Evolutionary conservation across 2,113 vertebrate genomes (phyloP).

Genomic region (Aepyceros melampus): DNA sequence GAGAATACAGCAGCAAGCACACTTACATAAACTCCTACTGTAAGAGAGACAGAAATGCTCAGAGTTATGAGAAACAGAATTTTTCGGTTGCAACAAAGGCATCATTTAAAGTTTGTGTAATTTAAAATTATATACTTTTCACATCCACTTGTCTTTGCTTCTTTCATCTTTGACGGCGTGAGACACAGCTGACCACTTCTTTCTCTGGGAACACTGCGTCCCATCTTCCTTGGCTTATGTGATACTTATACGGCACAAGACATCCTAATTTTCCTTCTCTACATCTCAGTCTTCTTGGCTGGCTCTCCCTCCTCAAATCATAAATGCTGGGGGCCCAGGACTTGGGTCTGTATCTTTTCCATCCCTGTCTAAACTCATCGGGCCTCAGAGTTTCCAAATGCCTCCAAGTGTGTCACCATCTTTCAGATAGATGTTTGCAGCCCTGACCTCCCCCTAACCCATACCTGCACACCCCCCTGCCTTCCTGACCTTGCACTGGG

Average conservation of each 20-base stretch:
- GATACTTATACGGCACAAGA: rapidly evolving
- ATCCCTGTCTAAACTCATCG: no score
- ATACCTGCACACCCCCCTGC: rapidly evolving
- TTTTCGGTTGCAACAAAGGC: neutral
- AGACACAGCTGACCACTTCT: neutral
- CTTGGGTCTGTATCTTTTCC: neutral
- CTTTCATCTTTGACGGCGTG: neutral
- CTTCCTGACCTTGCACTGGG: neutral
- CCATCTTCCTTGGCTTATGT: neutral
- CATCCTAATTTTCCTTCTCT: neutral
- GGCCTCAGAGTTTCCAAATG: neutral
- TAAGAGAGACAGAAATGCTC: neutral
- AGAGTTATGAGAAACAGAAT: neutral
- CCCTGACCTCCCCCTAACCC: no score
- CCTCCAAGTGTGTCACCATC: neutral
- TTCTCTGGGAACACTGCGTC: neutral
- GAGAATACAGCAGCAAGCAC: neutral
- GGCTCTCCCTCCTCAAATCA: neutral
- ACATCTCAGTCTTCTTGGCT: neutral
- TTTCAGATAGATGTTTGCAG: neutral
- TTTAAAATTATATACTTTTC: neutral
- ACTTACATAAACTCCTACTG: neutral
- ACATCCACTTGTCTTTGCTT: neutral
- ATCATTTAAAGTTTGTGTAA: neutral
- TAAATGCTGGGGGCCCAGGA: neutral